Base-by-base conservation (phyloP, 2,888 invertebrate genomes). In the Noctua janthe region DNA sequence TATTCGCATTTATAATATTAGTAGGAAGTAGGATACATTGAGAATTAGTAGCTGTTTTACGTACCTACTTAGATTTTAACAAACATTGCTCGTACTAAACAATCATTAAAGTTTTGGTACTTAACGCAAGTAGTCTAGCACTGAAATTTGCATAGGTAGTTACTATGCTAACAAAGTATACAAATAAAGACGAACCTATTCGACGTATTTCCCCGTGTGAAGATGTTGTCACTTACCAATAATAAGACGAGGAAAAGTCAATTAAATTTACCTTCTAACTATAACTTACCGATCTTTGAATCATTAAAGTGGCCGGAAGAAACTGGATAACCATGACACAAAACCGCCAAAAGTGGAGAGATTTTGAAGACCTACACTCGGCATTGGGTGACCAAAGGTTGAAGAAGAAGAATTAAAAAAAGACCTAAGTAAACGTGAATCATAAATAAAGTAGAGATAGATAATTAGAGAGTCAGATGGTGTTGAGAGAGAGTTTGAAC, bases 201-300 rank as follows among this genome's bases (percentile, higher is more conserved):
- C 49, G 39, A 66, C 73, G 85, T 80, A 80, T 74, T 85, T 85
- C 49, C 64, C 85, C 70, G 23, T 23, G 17, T 4, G 3, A 23
- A 73, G 56, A 5, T 71, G 15, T 35, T 73, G 54, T 83, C n/a
- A 64, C 23, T 39, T 10, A n/a, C 11, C 8, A 35, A 69, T 49
- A 84, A 23, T 59, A 66, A 64, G 11, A 70, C 8, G n/a, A 84
- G 84, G 79, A 84, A 67, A 81, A 62, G 3, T 59, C 8, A n/a
- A 23, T 17, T 1, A 2, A 23, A 39, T 69, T 47, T 47, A 29
- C n/a, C 69, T 15, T 69, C 47, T 17, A n/a, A 17, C 17, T 35
- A 17, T 64, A 74, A 39, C 43, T 17, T 43, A 20, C 43, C n/a
- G 54, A 47, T 66, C 77, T 35, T 66, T 67, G 78, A 66, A 15